Conservation (phyloP, 2,113 vertebrate species). For the Oncorhynchus masou region DNA sequence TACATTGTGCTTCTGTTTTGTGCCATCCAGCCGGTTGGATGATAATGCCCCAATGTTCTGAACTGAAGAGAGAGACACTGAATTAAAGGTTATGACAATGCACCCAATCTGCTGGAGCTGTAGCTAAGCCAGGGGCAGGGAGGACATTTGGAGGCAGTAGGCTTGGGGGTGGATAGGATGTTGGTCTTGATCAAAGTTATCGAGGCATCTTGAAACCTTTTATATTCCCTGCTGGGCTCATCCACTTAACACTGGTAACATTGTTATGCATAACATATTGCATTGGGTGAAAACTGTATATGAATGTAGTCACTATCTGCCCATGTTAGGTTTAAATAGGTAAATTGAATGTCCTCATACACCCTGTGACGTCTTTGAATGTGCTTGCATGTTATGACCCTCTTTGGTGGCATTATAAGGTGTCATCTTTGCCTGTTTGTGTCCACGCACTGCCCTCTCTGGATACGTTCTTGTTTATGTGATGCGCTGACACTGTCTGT, state of each 20-base stretch:
- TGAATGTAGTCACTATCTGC: not conserved
- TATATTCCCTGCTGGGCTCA: not conserved
- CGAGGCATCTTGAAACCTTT: not conserved
- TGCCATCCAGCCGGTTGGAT: conserved; percentile 1
- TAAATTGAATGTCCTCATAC: conserved; percentile 4
- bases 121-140: not conserved
- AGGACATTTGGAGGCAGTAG: not conserved
- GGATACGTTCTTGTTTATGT: conserved; percentile 25
- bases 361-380: not conserved
- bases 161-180: not conserved
- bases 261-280: not conserved
- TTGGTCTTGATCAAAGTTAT: not conserved
- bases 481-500: conserved; percentile 14
- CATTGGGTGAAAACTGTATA: not conserved
- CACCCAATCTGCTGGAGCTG: not conserved
- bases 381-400: conserved; percentile 40
- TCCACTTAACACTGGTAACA: not conserved
- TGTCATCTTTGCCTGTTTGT: conserved; percentile 32
- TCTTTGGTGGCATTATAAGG: conserved; percentile 35
- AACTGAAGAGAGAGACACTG: conserved; percentile 22
- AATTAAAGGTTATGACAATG: not conserved
- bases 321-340: conserved; percentile 8
- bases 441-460: conserved; percentile 4
- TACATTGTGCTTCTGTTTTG: conserved; percentile 10
- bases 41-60: conserved; percentile 19